Conservation (phyloP, 2,888 invertebrate species). For the Pollenia griseotomentosa region DNA sequence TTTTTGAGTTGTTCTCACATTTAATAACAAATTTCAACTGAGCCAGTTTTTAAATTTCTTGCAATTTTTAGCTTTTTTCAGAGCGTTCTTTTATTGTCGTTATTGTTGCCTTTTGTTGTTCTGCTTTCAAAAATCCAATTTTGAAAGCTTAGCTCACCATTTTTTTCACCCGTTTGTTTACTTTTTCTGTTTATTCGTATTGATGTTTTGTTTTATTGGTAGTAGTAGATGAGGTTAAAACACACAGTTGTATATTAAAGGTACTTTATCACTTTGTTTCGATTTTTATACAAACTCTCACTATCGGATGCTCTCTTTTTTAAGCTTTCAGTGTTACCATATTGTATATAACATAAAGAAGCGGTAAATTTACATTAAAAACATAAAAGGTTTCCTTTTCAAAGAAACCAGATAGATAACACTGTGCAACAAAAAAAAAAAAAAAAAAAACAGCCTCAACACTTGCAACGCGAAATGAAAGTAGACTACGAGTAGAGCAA, state of each 20-base stretch:
- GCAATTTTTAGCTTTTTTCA: conserved; percentile 56
- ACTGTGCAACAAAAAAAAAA: too few relatives aligned
- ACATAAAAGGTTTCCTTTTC: too few relatives aligned
- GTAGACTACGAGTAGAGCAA: too few relatives aligned
- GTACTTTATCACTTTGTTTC: conserved; percentile 30
- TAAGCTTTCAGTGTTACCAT: conserved; percentile 7
- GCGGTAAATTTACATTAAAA: too few relatives aligned
- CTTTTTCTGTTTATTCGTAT: conserved; percentile 21
- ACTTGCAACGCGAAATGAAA: too few relatives aligned
- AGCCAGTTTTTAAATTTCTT: conserved; percentile 65
- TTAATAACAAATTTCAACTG: conserved; percentile 69
- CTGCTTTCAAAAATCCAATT: conserved; percentile 43
- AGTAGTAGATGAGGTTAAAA: background rate
- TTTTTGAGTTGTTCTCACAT: conserved; percentile 55
- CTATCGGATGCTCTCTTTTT: conserved; percentile 6
- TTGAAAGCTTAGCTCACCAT: conserved; percentile 68
- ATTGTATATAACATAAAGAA: too few relatives aligned
- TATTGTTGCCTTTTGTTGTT: conserved; percentile 35
- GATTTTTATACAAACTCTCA: background rate
- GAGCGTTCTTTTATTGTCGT: conserved; percentile 11
- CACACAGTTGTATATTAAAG: conserved; percentile 61
- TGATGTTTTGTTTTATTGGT: background rate
- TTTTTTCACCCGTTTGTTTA: conserved; percentile 40
- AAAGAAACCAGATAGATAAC: too few relatives aligned
- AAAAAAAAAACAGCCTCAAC: too few relatives aligned